Percentiles rank a stretch among this genome's conserved stretches.
These are phyloP conservation scores for Drosophila santomea DNA, from an alignment of 1,140 invertebrate genomes.

Conservation along the genomic window DNA sequence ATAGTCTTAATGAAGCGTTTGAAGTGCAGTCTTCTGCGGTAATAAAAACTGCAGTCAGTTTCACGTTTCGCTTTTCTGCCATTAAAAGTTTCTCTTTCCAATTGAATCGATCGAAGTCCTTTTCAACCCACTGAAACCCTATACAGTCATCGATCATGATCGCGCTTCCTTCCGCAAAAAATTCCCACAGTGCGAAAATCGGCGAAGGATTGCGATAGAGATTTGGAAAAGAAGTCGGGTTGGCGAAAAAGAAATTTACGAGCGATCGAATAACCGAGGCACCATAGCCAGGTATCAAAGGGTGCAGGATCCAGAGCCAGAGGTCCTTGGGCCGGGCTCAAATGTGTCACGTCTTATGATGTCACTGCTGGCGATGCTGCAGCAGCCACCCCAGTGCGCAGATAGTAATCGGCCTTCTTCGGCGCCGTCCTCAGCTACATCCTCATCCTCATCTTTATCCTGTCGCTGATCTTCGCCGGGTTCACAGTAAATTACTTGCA, in stretches of 20 bases:
- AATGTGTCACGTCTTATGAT: slow-evolving; percentile 83
- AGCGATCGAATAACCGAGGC: slow-evolving; percentile 74
- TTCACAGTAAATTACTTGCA: slow-evolving; percentile 81
- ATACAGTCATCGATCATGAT: slow-evolving; percentile 76
- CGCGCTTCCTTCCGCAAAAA: slow-evolving; percentile 72
- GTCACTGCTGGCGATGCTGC: slow-evolving; percentile 60
- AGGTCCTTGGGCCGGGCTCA: slow-evolving; percentile 64
- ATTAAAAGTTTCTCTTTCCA: slow-evolving; percentile 40
- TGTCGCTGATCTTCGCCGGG: slow-evolving; percentile 54
- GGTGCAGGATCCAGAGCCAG: slow-evolving; percentile 70
- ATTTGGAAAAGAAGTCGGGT: slow-evolving; percentile 37
- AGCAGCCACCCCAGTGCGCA: slow-evolving; percentile 47
- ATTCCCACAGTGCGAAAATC: slow-evolving; percentile 78
- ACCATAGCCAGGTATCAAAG: slow-evolving; percentile 70
- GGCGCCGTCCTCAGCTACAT: slow-evolving; percentile 16
- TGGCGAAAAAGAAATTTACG: slow-evolving; percentile 61
- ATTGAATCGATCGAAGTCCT: slow-evolving; percentile 30
- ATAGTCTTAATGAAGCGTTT: not conserved
- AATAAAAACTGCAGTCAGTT: slow-evolving; percentile 12
- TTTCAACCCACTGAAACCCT: slow-evolving; percentile 69
- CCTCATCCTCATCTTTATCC: not conserved
- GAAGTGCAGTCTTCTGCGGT: not conserved
- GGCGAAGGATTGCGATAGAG: slow-evolving; percentile 64
- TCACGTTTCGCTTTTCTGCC: slow-evolving; percentile 20
- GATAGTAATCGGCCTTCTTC: slow-evolving; percentile 57